phyloP scores from a whole-genome alignment of 2,797 vertebrate genomes.

The Neopelma chrysocephalum region DNA sequence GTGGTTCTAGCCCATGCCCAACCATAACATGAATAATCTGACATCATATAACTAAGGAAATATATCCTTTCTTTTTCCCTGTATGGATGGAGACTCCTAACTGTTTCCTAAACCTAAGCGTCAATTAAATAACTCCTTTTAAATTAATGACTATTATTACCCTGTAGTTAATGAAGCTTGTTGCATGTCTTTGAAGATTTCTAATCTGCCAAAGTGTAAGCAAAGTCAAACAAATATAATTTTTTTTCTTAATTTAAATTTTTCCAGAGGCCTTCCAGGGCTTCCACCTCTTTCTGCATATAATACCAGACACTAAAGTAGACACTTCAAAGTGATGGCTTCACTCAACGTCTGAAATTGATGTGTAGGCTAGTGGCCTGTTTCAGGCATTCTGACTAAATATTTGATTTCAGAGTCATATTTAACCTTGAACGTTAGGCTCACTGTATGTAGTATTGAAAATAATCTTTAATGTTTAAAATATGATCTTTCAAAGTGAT shows the following conservation, averaged over 20 bases:
- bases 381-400: conserved; percentile 6
- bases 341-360: background rate
- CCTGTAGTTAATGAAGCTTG: background rate
- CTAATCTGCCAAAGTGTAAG: background rate
- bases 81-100: background rate
- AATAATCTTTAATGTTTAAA: background rate
- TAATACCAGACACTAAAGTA: background rate
- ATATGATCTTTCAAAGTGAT: background rate
- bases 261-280: background rate
- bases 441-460: background rate
- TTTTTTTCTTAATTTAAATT: background rate
- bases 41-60: background rate
- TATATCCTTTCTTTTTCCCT: background rate
- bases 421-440: background rate
- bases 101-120: background rate
- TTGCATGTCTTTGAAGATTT: background rate
- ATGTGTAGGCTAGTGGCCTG: background rate
- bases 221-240: background rate
- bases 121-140: background rate
- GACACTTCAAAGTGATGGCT: background rate
- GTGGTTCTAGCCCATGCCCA: background rate
- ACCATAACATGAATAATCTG: background rate
- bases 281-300: background rate
- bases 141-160: background rate
- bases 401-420: background rate